These are phyloP conservation scores for Denticeps clupeoides DNA, from an alignment of 2,797 vertebrate genomes.

Conservation along the genomic window DNA sequence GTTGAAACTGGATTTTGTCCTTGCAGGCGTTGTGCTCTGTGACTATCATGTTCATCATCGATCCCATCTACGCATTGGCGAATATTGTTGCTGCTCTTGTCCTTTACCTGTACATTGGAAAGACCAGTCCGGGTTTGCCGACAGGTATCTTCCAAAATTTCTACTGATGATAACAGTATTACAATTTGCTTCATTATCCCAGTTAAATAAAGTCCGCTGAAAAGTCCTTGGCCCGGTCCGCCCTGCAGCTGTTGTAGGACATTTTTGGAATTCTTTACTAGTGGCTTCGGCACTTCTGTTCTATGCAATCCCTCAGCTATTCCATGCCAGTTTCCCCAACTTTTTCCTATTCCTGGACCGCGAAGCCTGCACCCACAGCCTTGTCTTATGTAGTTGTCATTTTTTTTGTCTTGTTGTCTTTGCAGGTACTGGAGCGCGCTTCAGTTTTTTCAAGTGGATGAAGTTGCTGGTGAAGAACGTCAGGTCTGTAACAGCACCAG, in stretches of 20 bases:
- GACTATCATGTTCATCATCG: slow-evolving; percentile 87
- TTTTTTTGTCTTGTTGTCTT: neutral
- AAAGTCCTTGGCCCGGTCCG: slow-evolving; percentile 5
- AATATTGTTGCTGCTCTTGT: slow-evolving; percentile 71
- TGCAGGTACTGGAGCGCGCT: slow-evolving; percentile 77
- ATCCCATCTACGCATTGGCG: slow-evolving; percentile 84
- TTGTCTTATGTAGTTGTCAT: neutral
- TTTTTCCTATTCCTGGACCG: too few species aligned
- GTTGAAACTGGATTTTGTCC: slow-evolving; percentile 17
- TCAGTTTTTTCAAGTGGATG: slow-evolving; percentile 83
- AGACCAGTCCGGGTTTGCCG: slow-evolving; percentile 82
- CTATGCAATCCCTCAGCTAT: slow-evolving; percentile 22
- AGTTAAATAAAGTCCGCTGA: too few species aligned
- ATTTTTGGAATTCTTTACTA: slow-evolving; percentile 36
- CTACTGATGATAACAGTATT: neutral
- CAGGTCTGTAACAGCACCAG: slow-evolving; percentile 22
- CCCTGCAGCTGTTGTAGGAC: slow-evolving; percentile 45
- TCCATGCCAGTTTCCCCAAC: slow-evolving; percentile 14
- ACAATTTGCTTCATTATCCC: too few species aligned
- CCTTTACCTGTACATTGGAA: slow-evolving; percentile 87
- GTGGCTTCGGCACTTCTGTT: slow-evolving; percentile 31
- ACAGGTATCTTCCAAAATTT: slow-evolving; percentile 57
- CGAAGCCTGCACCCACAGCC: too few species aligned
- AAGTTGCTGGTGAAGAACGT: slow-evolving; percentile 54
- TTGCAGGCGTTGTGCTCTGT: slow-evolving; percentile 73